A percentile compares a stretch with the other conserved stretches of the same genome.
Evolutionary conservation across 2,888 invertebrate species (phyloP).

Genomic region (Scrobipalpa atriplicella): DNA sequence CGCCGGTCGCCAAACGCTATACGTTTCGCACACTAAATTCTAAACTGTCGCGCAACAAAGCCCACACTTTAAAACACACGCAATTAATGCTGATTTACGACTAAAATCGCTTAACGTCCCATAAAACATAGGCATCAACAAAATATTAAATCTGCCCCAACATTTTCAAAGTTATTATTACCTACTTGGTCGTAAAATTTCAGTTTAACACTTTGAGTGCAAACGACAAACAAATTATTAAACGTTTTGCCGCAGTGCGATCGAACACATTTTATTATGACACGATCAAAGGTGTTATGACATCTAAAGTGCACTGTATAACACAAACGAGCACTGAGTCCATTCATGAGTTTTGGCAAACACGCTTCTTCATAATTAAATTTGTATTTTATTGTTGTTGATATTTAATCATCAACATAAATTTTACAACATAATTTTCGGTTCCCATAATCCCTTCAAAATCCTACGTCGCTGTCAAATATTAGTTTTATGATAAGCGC

Average conservation of each 20-base stretch:
- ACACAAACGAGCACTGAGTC: slow-evolving; percentile 34
- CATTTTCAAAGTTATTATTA: neutral
- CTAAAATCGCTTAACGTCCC: slow-evolving; percentile 10
- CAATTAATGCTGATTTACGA: slow-evolving; percentile 5
- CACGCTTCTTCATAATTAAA: slow-evolving; percentile 14
- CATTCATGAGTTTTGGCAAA: slow-evolving; percentile 42
- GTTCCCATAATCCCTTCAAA: slow-evolving; percentile 36
- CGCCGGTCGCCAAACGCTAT: neutral
- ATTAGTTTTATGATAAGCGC: slow-evolving; percentile 50
- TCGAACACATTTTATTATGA: slow-evolving; percentile 42
- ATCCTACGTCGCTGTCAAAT: slow-evolving; percentile 40
- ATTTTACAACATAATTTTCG: slow-evolving; percentile 29
- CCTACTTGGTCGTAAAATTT: slow-evolving; percentile 17
- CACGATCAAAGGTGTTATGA: slow-evolving; percentile 42
- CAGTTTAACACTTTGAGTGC: slow-evolving; percentile 28
- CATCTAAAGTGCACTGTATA: slow-evolving; percentile 37
- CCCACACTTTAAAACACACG: slow-evolving; percentile 36
- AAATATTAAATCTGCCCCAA: slow-evolving; percentile 3
- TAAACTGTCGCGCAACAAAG: slow-evolving; percentile 1
- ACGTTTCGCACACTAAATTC: neutral
- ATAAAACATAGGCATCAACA: slow-evolving; percentile 10
- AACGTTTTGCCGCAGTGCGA: slow-evolving; percentile 32
- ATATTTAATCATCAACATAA: slow-evolving; percentile 18
- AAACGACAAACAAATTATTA: slow-evolving; percentile 37
- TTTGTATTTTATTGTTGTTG: slow-evolving; percentile 27